Percentiles rank a stretch among this genome's conserved stretches.
These are phyloP conservation scores for Phortica okadai DNA, from an alignment of 2,888 invertebrate genomes.

Conservation along the genomic window DNA sequence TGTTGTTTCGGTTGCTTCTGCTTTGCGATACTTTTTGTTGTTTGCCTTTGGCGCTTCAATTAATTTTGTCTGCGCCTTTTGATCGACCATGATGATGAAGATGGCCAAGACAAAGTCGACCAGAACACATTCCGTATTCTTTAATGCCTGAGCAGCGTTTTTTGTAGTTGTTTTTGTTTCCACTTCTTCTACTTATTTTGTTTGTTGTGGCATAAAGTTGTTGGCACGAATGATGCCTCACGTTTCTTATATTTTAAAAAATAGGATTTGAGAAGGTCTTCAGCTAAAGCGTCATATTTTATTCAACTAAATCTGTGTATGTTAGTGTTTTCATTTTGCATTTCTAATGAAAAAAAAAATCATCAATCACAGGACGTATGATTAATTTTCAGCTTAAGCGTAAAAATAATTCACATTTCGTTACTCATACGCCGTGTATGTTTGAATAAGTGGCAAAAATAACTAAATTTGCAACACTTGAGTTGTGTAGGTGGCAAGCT, in stretches of 20 bases:
- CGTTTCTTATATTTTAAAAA: too few relatives aligned
- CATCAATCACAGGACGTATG: slow-evolving; percentile 1
- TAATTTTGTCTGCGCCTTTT: slow-evolving; percentile 14
- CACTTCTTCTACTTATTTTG: neutral
- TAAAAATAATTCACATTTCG: neutral
- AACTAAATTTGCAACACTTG: neutral
- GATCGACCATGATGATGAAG: neutral
- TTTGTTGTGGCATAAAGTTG: neutral
- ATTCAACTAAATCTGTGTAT: neutral
- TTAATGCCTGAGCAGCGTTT: slow-evolving; percentile 1
- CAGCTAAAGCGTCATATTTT: too few relatives aligned
- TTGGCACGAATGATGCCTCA: neutral
- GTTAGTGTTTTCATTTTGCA: neutral
- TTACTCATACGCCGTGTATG: slow-evolving; percentile 13
- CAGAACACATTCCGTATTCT: neutral
- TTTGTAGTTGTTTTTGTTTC: neutral
- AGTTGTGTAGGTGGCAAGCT: neutral
- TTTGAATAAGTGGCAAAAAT: neutral
- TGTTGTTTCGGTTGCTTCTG: neutral
- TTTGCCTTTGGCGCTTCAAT: neutral
- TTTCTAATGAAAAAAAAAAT: neutral
- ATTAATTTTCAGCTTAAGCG: neutral
- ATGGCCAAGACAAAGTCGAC: neutral
- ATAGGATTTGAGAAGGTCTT: too few relatives aligned
- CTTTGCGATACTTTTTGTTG: neutral